Conservation (phyloP, 2,113 vertebrate genomes). For the Dolichotis patagonum region DNA sequence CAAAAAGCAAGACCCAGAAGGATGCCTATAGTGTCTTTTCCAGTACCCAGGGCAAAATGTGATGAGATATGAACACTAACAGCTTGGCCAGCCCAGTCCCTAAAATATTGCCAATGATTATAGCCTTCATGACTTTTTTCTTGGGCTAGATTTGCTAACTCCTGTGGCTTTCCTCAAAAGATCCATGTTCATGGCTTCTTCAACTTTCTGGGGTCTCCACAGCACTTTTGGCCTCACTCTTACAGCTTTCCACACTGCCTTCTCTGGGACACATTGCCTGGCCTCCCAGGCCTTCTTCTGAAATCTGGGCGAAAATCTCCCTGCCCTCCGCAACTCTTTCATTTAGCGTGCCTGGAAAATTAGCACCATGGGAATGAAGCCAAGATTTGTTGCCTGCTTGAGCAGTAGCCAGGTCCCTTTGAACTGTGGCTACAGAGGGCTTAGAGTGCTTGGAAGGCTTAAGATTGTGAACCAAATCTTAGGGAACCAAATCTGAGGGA, state of each 20-base stretch:
- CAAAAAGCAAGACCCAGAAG: neutral
- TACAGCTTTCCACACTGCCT: neutral
- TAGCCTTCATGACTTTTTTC: neutral
- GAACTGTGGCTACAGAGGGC: neutral
- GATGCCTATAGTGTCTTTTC: neutral
- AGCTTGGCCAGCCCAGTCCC: neutral
- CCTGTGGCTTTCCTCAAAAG: neutral
- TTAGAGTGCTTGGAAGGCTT: neutral
- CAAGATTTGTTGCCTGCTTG: neutral
- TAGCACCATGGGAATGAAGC: neutral
- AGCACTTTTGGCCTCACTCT: neutral
- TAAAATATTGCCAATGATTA: neutral
- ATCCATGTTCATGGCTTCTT: neutral
- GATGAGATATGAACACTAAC: neutral
- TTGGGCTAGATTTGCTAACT: neutral
- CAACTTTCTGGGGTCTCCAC: neutral
- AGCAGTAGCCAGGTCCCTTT: neutral
- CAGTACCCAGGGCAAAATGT: neutral
- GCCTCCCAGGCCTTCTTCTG: neutral
- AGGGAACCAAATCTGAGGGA: neutral
- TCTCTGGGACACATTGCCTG: neutral
- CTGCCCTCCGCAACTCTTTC: neutral
- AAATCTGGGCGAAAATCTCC: neutral
- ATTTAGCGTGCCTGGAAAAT: neutral
- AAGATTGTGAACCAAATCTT: neutral